These are phyloP conservation scores for Caenorhabditis drosophilae DNA, from an alignment of 2,888 invertebrate species.

Conservation along the genomic window DNA sequence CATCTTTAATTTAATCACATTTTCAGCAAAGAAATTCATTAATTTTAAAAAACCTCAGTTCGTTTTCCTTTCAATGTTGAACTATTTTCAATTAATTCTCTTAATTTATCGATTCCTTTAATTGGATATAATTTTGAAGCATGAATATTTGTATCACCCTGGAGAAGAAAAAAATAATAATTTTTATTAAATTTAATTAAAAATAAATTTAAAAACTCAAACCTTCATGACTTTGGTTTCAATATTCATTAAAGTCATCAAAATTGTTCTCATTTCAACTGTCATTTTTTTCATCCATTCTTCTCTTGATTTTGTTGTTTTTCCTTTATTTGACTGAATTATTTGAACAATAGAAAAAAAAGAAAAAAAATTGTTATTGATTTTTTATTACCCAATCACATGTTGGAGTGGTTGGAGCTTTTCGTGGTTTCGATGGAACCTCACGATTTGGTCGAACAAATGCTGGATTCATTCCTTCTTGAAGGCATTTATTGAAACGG, in stretches of 20 bases:
- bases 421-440: constrained; percentile 42
- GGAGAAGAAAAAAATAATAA: constrained; percentile 13
- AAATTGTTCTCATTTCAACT: constrained; percentile 63
- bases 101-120: constrained; percentile 52
- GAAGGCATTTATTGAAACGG: constrained; percentile 61
- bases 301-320: constrained; percentile 37
- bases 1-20: too few species aligned
- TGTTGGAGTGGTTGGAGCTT: constrained; percentile 19
- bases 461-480: constrained; percentile 63
- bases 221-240: constrained; percentile 58
- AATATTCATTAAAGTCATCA: constrained; percentile 64
- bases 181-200: constrained; percentile 2
- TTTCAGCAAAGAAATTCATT: too few species aligned
- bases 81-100: constrained; percentile 61
- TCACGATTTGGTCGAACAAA: constrained; percentile 66
- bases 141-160: constrained; percentile 60
- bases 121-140: constrained; percentile 61
- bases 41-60: constrained; percentile 63
- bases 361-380: constrained; percentile 9
- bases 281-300: constrained; percentile 60
- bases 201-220: neutral
- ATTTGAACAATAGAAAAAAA: constrained; percentile 4
- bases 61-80: constrained; percentile 57
- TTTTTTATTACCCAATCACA: constrained; percentile 11
- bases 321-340: constrained; percentile 10